A percentile compares a stretch with the other conserved stretches of the same genome.
These are phyloP conservation scores for Arge pagana DNA, from an alignment of 2,888 invertebrate species.

Conservation along the genomic window DNA sequence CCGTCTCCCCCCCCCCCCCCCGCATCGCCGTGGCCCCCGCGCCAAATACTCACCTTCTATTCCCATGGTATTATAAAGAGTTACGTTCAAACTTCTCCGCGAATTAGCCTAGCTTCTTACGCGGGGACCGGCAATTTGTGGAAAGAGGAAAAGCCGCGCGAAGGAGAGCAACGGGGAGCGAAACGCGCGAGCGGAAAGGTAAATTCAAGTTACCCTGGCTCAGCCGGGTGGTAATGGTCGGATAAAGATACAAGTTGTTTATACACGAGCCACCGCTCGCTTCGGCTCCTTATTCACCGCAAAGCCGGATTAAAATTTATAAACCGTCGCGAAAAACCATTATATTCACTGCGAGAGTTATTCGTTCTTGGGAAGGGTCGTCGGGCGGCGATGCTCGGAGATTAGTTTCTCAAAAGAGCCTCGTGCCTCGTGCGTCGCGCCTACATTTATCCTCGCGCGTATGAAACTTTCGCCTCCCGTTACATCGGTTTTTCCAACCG, in stretches of 20 bases:
- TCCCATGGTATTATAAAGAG: slow-evolving; percentile 14
- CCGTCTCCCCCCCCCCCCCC: neutral
- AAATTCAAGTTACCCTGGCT: slow-evolving; percentile 25
- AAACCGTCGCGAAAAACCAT: slow-evolving; percentile 6
- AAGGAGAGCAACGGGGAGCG: neutral
- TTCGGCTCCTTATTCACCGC: slow-evolving; percentile 1
- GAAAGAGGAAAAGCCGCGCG: neutral
- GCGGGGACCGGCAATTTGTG: neutral
- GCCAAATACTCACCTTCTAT: neutral
- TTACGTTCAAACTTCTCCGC: slow-evolving; percentile 9
- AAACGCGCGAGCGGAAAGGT: slow-evolving; percentile 2
- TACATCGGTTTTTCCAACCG: too few relatives aligned
- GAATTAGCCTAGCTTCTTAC: slow-evolving; percentile 2
- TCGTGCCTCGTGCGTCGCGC: too few relatives aligned
- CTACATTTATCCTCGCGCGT: too few relatives aligned
- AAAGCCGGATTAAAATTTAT: slow-evolving; percentile 32
- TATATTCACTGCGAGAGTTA: too few relatives aligned
- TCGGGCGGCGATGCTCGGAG: too few relatives aligned
- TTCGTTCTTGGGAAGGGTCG: too few relatives aligned
- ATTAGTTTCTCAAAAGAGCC: too few relatives aligned
- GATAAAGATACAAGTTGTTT: slow-evolving; percentile 41
- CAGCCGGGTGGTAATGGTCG: slow-evolving; percentile 34
- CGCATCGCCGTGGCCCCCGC: neutral
- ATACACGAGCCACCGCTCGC: slow-evolving; percentile 29
- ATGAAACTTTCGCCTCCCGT: too few relatives aligned